phyloP scores from a whole-genome alignment of 2,113 vertebrate genomes.

The Oreocharis arfaki region DNA sequence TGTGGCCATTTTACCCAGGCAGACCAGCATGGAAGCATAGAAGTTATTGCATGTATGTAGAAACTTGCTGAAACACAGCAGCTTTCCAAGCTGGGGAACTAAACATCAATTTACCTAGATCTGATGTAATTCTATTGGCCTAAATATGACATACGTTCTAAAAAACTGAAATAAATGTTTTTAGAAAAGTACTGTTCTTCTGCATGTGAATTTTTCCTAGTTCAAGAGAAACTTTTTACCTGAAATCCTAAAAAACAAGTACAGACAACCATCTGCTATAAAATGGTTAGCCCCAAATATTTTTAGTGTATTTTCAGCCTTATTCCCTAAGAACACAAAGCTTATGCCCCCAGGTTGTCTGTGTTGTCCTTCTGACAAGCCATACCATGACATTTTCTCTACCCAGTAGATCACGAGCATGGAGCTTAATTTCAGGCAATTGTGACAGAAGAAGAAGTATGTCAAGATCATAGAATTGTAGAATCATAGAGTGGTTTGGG shows the following conservation, averaged over 20 bases:
- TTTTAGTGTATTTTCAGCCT: neutral
- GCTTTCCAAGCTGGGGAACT: neutral
- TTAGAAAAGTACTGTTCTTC: neutral
- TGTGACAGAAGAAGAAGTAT: neutral
- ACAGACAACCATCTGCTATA: neutral
- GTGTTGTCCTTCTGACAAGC: neutral
- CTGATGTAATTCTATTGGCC: neutral
- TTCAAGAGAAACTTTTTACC: neutral
- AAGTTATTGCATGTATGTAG: neutral
- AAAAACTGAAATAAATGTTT: neutral
- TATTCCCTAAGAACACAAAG: neutral
- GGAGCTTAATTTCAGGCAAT: neutral
- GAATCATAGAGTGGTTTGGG: neutral
- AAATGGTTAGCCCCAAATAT: neutral
- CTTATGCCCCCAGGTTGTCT: neutral
- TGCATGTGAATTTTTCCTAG: neutral
- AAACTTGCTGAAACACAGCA: neutral
- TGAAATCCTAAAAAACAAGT: neutral
- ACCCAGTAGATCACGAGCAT: neutral
- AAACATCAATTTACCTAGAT: neutral
- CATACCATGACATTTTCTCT: neutral
- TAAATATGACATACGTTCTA: neutral
- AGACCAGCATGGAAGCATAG: neutral
- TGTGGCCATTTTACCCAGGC: neutral
- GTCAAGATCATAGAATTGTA: neutral